These are phyloP conservation scores for Tokudaia tokunoshimensis DNA, from an alignment of 2,797 vertebrate genomes.

Conservation along the genomic window DNA sequence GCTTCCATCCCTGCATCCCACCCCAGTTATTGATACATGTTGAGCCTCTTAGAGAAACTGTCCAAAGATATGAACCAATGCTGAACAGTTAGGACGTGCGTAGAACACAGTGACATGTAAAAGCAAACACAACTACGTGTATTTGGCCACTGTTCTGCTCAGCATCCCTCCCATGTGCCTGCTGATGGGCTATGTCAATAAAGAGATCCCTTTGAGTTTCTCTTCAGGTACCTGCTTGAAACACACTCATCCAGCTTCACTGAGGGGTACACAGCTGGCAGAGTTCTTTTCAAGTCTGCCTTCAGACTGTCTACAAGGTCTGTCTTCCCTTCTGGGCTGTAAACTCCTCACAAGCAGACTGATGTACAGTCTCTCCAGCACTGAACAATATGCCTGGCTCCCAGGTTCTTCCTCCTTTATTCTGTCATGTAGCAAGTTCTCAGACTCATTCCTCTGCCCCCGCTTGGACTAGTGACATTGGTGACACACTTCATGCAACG, in stretches of 20 bases:
- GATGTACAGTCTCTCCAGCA: background rate
- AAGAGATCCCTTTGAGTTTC: background rate
- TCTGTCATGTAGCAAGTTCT: background rate
- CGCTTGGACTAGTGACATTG: background rate
- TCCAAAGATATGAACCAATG: background rate
- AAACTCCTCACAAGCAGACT: background rate
- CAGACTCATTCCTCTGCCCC: background rate
- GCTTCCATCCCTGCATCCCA: background rate
- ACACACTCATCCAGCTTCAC: background rate
- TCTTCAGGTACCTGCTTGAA: background rate
- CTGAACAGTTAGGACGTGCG: background rate
- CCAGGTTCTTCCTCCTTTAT: background rate
- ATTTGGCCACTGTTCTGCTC: background rate
- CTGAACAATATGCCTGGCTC: background rate
- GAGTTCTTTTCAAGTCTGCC: too few relatives aligned
- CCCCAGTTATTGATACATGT: background rate
- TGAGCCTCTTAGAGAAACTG: background rate
- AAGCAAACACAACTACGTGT: background rate
- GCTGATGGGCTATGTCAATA: background rate
- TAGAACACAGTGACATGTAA: background rate
- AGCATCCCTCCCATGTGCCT: background rate
- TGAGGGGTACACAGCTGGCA: background rate
- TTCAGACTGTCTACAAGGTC: background rate
- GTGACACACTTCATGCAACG: constrained; percentile 55
- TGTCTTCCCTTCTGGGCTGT: background rate